phyloP scores from a whole-genome alignment of 2,113 vertebrate species.

The Oncorhynchus nerka region DNA sequence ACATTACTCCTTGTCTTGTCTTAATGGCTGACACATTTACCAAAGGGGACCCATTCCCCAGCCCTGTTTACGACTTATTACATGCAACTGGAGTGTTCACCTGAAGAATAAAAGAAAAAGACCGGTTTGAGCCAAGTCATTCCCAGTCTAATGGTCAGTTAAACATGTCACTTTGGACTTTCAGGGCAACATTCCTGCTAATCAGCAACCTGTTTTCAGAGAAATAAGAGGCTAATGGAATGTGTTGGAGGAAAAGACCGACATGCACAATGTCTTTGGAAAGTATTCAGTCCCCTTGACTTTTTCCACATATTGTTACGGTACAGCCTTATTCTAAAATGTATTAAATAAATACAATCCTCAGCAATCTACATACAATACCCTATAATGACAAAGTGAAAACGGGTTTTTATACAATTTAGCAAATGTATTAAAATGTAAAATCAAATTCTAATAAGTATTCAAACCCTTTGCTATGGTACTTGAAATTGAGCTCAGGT shows the following conservation, averaged over 20 bases:
- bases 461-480: no score
- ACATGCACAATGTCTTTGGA: no score
- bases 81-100: not conserved
- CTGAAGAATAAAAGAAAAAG: not conserved
- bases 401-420: no score
- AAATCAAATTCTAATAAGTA: no score
- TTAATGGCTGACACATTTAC: conserved; percentile 8
- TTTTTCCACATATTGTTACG: no score
- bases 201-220: not conserved
- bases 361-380: no score
- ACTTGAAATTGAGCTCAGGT: no score
- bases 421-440: no score
- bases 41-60: not conserved
- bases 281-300: no score
- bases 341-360: no score
- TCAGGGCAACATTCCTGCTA: conserved; percentile 9
- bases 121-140: not conserved
- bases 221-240: not conserved
- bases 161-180: conserved; percentile 33
- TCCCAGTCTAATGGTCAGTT: conserved; percentile 32
- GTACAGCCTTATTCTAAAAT: no score
- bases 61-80: not conserved
- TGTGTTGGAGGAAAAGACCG: not conserved
- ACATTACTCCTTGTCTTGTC: not conserved
- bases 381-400: no score